These are phyloP conservation scores for Epizoanthus ramosus DNA, from an alignment of 92 coral and sea anemone species.

Conservation along the genomic window DNA sequence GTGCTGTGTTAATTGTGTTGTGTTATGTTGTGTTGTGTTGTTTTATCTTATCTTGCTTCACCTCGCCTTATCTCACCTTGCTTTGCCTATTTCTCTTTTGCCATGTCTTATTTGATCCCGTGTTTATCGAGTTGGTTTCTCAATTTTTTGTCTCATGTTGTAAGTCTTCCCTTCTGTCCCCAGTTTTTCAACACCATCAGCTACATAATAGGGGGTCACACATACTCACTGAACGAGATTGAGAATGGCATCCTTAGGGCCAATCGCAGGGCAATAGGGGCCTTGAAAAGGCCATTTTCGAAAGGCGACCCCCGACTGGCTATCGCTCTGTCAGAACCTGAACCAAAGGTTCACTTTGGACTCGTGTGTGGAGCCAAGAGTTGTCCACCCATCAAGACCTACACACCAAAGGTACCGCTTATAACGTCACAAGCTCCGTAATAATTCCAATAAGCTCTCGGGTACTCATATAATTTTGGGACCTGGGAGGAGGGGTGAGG, in stretches of 20 bases:
- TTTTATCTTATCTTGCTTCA: too few species aligned
- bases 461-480: too few species aligned
- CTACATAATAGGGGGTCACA: slow-evolving; percentile 89
- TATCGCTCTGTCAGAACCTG: slow-evolving; percentile 79
- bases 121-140: too few species aligned
- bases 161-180: background rate
- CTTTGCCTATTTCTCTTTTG: too few species aligned
- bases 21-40: too few species aligned
- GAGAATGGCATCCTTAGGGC: slow-evolving; percentile 97
- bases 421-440: background rate
- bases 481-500: too few species aligned
- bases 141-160: too few species aligned
- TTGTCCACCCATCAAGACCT: slow-evolving; percentile 98
- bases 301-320: slow-evolving; percentile 90
- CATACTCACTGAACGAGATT: slow-evolving; percentile 86
- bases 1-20: too few species aligned
- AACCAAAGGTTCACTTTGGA: slow-evolving; percentile 95
- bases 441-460: too few species aligned
- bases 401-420: slow-evolving; percentile 76
- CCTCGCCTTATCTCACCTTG: too few species aligned
- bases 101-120: too few species aligned
- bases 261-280: slow-evolving; percentile 91
- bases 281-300: slow-evolving; percentile 78
- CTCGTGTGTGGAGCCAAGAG: slow-evolving; percentile 99
- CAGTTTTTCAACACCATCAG: slow-evolving; percentile 95